These are phyloP conservation scores for Chrysoperla carnea DNA, from an alignment of 1,140 invertebrate species.

Conservation along the genomic window DNA sequence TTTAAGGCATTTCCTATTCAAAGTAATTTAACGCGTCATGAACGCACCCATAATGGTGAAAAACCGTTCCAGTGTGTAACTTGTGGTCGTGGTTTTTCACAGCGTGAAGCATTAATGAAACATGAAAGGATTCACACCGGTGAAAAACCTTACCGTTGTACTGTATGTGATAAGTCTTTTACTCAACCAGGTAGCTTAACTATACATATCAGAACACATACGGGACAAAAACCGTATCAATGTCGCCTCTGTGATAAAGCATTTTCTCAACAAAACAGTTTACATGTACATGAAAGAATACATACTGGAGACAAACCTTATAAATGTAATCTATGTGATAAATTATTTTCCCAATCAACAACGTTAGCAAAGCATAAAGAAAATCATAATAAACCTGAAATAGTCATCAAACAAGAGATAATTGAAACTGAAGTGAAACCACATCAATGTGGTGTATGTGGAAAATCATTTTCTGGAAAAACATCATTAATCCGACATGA, in stretches of 20 bases:
- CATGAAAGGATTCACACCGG: not conserved
- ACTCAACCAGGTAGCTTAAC: not conserved
- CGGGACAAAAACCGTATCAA: not conserved
- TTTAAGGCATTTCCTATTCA: not conserved
- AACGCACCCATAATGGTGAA: not conserved
- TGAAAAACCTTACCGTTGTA: not conserved
- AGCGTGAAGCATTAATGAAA: not conserved
- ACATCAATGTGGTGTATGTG: not conserved
- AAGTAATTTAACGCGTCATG: not conserved
- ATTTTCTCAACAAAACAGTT: slow-evolving; percentile 19
- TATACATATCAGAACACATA: not conserved
- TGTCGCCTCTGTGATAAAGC: not conserved
- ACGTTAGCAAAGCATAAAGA: no score
- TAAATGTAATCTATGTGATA: no score
- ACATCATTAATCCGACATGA: not conserved
- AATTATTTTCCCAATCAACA: no score
- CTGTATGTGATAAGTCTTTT: not conserved
- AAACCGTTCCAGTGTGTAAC: not conserved
- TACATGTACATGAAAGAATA: no score
- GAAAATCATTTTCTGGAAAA: not conserved
- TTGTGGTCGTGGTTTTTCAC: not conserved
- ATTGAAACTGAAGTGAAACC: no score
- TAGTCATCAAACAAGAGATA: no score
- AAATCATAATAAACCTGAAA: no score
- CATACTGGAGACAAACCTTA: no score